These are phyloP conservation scores for Ischnus inquisitorius DNA, from an alignment of 2,888 invertebrate species.

Conservation along the genomic window DNA sequence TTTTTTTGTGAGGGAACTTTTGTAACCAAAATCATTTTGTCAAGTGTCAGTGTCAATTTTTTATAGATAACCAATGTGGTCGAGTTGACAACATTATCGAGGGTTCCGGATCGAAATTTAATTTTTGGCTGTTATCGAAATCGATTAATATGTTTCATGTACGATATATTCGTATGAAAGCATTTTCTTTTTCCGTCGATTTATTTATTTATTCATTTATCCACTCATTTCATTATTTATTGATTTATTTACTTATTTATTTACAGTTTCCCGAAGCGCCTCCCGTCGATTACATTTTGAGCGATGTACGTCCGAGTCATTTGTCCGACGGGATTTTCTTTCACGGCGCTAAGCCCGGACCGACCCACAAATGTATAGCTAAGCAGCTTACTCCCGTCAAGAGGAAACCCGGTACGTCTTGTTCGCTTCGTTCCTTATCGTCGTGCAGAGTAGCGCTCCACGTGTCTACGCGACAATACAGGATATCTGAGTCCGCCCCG, in stretches of 20 bases:
- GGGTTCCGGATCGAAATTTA: background rate
- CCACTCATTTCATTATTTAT: no score
- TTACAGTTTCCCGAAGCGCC: constrained; percentile 69
- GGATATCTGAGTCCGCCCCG: background rate
- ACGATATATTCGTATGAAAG: background rate
- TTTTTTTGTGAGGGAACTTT: constrained; percentile 1
- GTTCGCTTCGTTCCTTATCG: constrained; percentile 15
- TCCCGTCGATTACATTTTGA: constrained; percentile 64
- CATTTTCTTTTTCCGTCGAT: background rate
- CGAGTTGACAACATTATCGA: background rate
- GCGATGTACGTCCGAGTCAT: constrained; percentile 46
- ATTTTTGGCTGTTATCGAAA: background rate
- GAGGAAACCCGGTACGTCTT: constrained; percentile 50
- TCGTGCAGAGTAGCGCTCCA: background rate
- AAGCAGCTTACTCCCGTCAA: constrained; percentile 65
- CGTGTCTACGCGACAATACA: background rate
- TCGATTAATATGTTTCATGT: constrained; percentile 6
- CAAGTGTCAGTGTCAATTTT: background rate
- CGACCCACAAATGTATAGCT: constrained; percentile 52
- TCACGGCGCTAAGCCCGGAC: constrained; percentile 39
- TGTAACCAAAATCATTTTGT: constrained; percentile 18
- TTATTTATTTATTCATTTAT: background rate
- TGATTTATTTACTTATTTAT: background rate
- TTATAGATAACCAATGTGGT: background rate
- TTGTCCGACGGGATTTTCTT: constrained; percentile 44